Evolutionary conservation across 2,113 vertebrate species (phyloP).

Genomic region (Rhegmatorhina hoffmannsi): DNA sequence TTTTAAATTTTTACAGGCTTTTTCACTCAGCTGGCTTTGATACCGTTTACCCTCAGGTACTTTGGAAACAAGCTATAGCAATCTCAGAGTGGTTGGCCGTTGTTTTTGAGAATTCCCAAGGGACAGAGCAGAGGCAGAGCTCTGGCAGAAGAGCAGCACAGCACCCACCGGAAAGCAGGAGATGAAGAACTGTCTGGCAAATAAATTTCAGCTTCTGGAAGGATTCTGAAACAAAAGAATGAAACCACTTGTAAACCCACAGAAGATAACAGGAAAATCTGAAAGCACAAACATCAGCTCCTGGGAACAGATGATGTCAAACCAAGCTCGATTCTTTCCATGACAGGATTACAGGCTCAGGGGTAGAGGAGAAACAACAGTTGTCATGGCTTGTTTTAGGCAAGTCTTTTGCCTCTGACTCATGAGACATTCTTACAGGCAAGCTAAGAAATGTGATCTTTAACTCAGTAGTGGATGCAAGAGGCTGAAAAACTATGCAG

Average conservation of each 20-base stretch:
- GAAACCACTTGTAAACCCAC: conserved; percentile 25
- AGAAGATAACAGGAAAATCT: conserved; percentile 54
- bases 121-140: neutral
- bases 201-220: conserved; percentile 26
- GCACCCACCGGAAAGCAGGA: neutral
- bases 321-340: conserved; percentile 39
- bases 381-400: conserved; percentile 59
- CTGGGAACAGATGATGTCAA: conserved; percentile 62
- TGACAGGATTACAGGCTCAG: conserved; percentile 41
- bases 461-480: neutral
- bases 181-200: conserved; percentile 4
- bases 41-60: neutral
- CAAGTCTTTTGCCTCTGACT: conserved; percentile 58
- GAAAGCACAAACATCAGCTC: conserved; percentile 44
- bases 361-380: conserved; percentile 52
- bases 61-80: neutral
- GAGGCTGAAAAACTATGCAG: neutral
- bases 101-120: neutral
- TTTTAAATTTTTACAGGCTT: neutral
- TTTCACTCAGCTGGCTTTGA: neutral
- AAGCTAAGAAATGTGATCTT: conserved; percentile 27
- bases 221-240: neutral
- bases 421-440: conserved; percentile 30
- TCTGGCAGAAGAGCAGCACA: neutral
- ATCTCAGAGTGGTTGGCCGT: neutral